Conservation (phyloP, 35 echinoderm and acorn worm genomes). For the Patiria miniata region DNA sequence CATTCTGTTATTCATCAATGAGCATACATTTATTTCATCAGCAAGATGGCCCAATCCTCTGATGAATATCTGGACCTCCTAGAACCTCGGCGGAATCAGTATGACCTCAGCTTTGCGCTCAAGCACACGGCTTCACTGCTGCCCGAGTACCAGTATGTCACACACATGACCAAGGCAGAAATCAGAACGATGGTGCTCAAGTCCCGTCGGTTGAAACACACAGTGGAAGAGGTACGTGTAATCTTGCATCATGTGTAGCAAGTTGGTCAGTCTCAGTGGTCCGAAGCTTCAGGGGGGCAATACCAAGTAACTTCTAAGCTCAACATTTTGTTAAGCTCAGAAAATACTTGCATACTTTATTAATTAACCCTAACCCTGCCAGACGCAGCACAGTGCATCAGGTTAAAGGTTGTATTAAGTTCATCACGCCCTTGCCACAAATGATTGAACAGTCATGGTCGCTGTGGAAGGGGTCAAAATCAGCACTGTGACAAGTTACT, state of each 20-base stretch:
- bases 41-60: conserved; percentile 21
- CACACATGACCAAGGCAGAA: conserved; percentile 42
- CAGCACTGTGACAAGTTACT: too few relatives aligned
- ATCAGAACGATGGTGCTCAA: conserved; percentile 71
- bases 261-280: too few relatives aligned
- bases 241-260: too few relatives aligned
- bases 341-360: neutral
- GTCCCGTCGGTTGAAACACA: conserved; percentile 75
- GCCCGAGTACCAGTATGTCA: conserved; percentile 91
- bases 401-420: too few relatives aligned
- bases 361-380: too few relatives aligned
- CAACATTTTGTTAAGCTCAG: neutral
- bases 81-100: conserved; percentile 57
- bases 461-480: too few relatives aligned
- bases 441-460: too few relatives aligned
- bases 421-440: too few relatives aligned
- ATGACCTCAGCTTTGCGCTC: conserved; percentile 66
- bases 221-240: conserved; percentile 73
- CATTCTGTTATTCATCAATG: too few relatives aligned
- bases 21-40: too few relatives aligned
- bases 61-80: conserved; percentile 88
- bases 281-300: too few relatives aligned
- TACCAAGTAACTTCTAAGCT: too few relatives aligned
- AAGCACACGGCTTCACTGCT: conserved; percentile 45
- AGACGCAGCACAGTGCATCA: neutral